Conservation (phyloP, 2,888 invertebrate genomes). For the Hemaris fuciformis region DNA sequence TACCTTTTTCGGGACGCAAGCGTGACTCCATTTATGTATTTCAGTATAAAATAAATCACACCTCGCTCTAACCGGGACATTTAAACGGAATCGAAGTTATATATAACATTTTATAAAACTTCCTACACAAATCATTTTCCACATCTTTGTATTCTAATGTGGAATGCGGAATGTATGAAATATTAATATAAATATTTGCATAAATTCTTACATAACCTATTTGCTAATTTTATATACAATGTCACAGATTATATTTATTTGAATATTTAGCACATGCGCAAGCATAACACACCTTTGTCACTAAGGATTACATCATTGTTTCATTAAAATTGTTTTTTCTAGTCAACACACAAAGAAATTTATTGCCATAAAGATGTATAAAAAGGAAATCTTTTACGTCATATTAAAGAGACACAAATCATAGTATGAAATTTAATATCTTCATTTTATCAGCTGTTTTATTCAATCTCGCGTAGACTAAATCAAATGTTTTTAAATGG, state of each 20-base stretch:
- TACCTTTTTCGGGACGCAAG: too few relatives aligned
- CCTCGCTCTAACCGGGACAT: not conserved
- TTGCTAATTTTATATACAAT: not conserved
- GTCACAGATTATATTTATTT: not conserved
- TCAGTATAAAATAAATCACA: not conserved
- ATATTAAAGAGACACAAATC: not conserved
- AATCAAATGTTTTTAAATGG: not conserved
- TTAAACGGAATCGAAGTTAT: not conserved
- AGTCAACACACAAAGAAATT: too few relatives aligned
- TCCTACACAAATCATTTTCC: not conserved
- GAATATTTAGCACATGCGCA: not conserved
- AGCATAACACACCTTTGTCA: not conserved
- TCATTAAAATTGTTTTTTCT: not conserved
- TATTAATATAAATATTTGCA: not conserved
- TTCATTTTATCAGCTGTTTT: not conserved
- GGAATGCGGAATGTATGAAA: not conserved
- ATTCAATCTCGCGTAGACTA: not conserved
- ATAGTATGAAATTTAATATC: not conserved
- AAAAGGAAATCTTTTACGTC: too few relatives aligned
- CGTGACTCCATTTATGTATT: too few relatives aligned
- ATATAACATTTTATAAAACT: not conserved
- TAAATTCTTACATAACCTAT: not conserved
- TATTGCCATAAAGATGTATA: too few relatives aligned
- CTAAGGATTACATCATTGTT: not conserved
- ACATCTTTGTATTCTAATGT: not conserved